Percentiles rank a stretch among this genome's conserved stretches.
phyloP scores from a whole-genome alignment of 1,140 invertebrate species.

The Rhysida immarginata region DNA sequence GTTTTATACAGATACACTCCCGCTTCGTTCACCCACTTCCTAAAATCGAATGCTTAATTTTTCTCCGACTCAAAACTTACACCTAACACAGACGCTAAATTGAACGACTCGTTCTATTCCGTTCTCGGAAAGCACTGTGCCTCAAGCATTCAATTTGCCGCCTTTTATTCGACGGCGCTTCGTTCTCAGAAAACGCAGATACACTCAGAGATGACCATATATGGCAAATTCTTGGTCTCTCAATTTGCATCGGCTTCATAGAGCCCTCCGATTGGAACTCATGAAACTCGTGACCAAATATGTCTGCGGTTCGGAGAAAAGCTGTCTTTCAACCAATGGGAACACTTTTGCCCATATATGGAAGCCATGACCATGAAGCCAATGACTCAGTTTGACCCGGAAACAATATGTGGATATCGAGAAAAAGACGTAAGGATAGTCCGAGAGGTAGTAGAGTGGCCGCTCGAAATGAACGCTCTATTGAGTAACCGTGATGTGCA shows the following conservation, averaged over 20 bases:
- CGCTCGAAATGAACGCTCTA: too few species aligned
- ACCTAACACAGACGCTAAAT: neutral
- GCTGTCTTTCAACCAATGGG: neutral
- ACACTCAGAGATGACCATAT: neutral
- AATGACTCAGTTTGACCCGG: neutral
- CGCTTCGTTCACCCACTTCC: too few species aligned
- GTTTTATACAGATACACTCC: neutral
- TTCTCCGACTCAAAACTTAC: neutral
- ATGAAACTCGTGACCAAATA: neutral
- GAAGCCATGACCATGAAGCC: neutral
- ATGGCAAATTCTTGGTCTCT: neutral
- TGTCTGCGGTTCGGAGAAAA: neutral
- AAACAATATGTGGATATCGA: neutral
- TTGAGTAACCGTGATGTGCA: too few species aligned
- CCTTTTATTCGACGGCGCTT: neutral
- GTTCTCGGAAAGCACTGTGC: neutral
- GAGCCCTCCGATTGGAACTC: neutral
- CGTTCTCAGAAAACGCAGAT: neutral
- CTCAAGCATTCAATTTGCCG: neutral
- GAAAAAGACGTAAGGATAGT: too few species aligned
- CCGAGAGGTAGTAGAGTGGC: too few species aligned
- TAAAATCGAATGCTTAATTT: neutral
- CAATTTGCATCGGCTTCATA: constrained; percentile 1
- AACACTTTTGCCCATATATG: neutral
- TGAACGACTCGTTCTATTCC: neutral